These are phyloP conservation scores for Halichoeres trimaculatus DNA, from an alignment of 2,113 vertebrate species.

Conservation along the genomic window DNA sequence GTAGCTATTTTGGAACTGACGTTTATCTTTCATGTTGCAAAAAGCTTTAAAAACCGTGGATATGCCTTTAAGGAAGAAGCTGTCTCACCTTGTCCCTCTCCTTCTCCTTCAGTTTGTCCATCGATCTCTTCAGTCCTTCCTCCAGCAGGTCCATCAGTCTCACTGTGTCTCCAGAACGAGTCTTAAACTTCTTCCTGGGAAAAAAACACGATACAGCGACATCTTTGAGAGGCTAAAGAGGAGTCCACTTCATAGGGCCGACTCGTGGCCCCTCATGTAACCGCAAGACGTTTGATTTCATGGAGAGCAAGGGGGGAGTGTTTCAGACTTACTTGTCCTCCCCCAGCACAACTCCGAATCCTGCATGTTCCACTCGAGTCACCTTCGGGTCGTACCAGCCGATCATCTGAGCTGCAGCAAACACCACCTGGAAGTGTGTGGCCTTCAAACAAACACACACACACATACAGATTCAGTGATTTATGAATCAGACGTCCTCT, in stretches of 20 bases:
- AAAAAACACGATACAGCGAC: slow-evolving; percentile 5
- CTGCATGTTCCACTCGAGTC: slow-evolving; percentile 90
- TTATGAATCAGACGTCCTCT: not conserved
- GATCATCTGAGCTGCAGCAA: slow-evolving; percentile 90
- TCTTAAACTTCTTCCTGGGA: slow-evolving; percentile 98
- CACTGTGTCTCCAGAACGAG: slow-evolving; percentile 94
- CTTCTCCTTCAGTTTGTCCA: slow-evolving; percentile 98
- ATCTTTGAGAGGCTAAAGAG: slow-evolving; percentile 42
- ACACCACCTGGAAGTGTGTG: slow-evolving; percentile 91
- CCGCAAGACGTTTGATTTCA: slow-evolving; percentile 23
- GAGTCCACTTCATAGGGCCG: slow-evolving; percentile 22
- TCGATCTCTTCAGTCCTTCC: slow-evolving; percentile 93
- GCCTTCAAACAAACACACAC: slow-evolving; percentile 75
- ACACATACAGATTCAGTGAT: not conserved
- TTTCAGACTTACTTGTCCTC: slow-evolving; percentile 93
- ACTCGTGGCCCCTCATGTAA: slow-evolving; percentile 43
- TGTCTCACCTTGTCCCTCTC: slow-evolving; percentile 93
- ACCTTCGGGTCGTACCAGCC: slow-evolving; percentile 95
- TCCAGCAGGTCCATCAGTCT: slow-evolving; percentile 93
- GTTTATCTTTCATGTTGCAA: too few species aligned
- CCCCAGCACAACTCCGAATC: slow-evolving; percentile 95
- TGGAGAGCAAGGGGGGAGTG: not conserved
- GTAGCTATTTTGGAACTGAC: too few species aligned
- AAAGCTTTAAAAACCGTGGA: not conserved
- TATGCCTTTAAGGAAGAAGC: not conserved